A percentile compares a stretch with the other conserved stretches of the same genome.
Evolutionary conservation across 2,888 invertebrate species (phyloP).

Genomic region (Agrypnus murinus): DNA sequence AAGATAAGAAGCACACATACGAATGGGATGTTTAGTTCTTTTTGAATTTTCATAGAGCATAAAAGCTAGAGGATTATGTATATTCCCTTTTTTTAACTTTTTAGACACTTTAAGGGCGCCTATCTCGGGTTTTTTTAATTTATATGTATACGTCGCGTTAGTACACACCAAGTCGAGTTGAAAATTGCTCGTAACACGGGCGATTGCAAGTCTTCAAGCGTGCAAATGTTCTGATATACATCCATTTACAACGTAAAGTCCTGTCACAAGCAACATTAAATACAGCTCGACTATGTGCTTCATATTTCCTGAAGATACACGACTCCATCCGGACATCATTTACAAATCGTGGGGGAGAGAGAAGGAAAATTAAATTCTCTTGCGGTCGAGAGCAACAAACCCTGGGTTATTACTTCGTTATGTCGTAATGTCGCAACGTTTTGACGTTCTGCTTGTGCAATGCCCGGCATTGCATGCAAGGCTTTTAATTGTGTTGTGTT

Average conservation of each 20-base stretch:
- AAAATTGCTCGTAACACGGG: constrained; percentile 27
- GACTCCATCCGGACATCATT: constrained; percentile 38
- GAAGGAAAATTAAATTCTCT: constrained; percentile 22
- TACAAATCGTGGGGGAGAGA: constrained; percentile 32
- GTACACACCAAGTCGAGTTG: constrained; percentile 17
- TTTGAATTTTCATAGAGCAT: constrained; percentile 21
- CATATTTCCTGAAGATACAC: constrained; percentile 36
- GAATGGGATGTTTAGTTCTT: constrained; percentile 9
- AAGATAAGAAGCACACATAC: constrained; percentile 26
- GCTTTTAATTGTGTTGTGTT: constrained; percentile 50
- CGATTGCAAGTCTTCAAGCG: constrained; percentile 22
- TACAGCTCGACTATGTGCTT: constrained; percentile 30
- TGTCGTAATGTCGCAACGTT: constrained; percentile 31
- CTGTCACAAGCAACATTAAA: constrained; percentile 43
- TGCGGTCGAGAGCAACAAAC: constrained; percentile 16
- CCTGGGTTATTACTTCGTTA: constrained; percentile 35
- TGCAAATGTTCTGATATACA: constrained; percentile 40
- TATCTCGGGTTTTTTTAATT: constrained; percentile 18
- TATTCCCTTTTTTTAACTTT: constrained; percentile 6
- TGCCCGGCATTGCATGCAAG: constrained; percentile 50
- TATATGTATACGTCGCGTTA: constrained; percentile 25
- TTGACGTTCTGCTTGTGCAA: constrained; percentile 43
- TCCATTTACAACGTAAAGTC: constrained; percentile 39
- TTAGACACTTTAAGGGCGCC: background rate
- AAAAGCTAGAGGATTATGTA: constrained; percentile 11